phyloP scores from a whole-genome alignment of 2,888 invertebrate species.

The Ichneumoninae sp. region DNA sequence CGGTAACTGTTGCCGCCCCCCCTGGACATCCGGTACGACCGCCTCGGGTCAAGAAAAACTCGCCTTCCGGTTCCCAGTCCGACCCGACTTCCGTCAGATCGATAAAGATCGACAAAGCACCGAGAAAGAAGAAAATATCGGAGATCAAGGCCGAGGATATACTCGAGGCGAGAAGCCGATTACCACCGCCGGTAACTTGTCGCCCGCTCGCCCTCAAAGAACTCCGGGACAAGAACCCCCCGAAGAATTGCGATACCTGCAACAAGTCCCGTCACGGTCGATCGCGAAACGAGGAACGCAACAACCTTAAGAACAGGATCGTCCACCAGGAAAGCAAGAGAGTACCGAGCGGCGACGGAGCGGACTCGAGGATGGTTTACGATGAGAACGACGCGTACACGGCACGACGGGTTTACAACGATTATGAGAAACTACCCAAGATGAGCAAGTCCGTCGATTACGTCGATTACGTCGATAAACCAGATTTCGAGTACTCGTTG shows the following conservation, averaged over 20 bases:
- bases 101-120: constrained; percentile 63
- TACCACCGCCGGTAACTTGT: constrained; percentile 46
- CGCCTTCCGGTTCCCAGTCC: constrained; percentile 83
- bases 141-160: constrained; percentile 80
- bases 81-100: constrained; percentile 76
- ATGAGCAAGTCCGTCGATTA: constrained; percentile 59
- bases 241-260: constrained; percentile 14
- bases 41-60: constrained; percentile 90
- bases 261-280: neutral
- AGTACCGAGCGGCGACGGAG: constrained; percentile 1
- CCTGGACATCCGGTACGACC: constrained; percentile 88
- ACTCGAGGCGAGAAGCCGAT: constrained; percentile 77
- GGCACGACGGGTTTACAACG: constrained; percentile 64
- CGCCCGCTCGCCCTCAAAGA: constrained; percentile 45
- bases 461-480: neutral
- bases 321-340: neutral
- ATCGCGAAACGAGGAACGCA: constrained; percentile 53
- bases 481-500: constrained; percentile 64
- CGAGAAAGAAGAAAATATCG: constrained; percentile 76
- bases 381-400: constrained; percentile 56
- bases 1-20: neutral
- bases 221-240: constrained; percentile 22
- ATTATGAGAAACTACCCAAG: constrained; percentile 71
- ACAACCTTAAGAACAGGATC: constrained; percentile 62
- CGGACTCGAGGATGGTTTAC: constrained; percentile 50